Percentiles rank a stretch among this genome's conserved stretches.
Conservation (phyloP, 2,888 invertebrate species). For the Plutella xylostella region DNA sequence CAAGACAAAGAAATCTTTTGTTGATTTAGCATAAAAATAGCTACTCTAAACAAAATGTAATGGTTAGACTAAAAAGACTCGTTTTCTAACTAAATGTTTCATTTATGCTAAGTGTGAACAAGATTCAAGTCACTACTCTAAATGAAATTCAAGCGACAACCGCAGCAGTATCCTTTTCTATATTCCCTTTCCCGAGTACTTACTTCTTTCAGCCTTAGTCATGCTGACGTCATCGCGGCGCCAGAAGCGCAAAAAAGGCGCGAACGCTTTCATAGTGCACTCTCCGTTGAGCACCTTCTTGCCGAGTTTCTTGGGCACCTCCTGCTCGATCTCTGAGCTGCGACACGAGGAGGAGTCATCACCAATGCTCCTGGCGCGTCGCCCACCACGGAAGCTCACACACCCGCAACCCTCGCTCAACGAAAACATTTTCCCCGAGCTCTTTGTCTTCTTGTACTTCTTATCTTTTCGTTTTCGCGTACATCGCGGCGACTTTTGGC, state of each 20-base stretch:
- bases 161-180: too few species aligned
- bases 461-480: constrained; percentile 63
- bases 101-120: too few species aligned
- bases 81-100: too few species aligned
- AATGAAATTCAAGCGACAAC: too few species aligned
- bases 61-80: too few species aligned
- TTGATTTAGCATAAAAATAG: too few species aligned
- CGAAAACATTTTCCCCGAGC: constrained; percentile 58
- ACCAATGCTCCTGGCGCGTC: constrained; percentile 46
- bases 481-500: constrained; percentile 54
- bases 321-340: constrained; percentile 63
- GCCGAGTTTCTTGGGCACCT: constrained; percentile 49
- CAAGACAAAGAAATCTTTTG: too few species aligned
- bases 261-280: constrained; percentile 64
- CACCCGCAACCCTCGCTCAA: constrained; percentile 62
- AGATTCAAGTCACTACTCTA: too few species aligned
- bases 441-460: constrained; percentile 30
- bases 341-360: constrained; percentile 62
- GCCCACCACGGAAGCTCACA: constrained; percentile 50
- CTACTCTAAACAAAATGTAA: too few species aligned
- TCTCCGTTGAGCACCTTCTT: constrained; percentile 49
- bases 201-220: constrained; percentile 83
- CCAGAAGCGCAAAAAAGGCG: constrained; percentile 76
- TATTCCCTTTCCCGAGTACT: too few species aligned
- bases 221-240: constrained; percentile 78